Conservation (phyloP, 1,140 invertebrate species). For the Vanessa tameamea region DNA sequence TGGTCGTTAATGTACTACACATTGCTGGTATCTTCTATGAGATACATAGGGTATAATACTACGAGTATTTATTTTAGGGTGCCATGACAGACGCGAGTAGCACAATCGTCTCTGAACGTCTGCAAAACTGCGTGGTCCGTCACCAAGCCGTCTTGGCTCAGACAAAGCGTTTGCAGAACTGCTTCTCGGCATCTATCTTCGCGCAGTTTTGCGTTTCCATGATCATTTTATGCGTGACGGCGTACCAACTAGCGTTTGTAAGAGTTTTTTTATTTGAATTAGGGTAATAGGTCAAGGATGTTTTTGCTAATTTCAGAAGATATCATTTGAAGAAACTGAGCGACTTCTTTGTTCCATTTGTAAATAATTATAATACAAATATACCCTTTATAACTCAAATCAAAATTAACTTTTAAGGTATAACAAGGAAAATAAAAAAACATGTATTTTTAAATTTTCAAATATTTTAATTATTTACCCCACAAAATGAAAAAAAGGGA, state of each 20-base stretch:
- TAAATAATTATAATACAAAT: too few relatives aligned
- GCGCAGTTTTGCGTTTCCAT: slow-evolving; percentile 77
- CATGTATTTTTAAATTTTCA: too few relatives aligned
- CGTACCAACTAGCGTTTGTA: slow-evolving; percentile 78
- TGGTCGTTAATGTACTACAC: too few relatives aligned
- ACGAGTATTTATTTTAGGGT: slow-evolving; percentile 32
- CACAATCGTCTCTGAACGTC: slow-evolving; percentile 20
- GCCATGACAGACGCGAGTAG: slow-evolving; percentile 37
- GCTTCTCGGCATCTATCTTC: slow-evolving; percentile 70
- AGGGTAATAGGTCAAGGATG: not conserved
- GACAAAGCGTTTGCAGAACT: slow-evolving; percentile 61
- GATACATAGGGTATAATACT: too few relatives aligned
- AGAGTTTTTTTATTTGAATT: slow-evolving; percentile 11
- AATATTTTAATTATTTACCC: too few relatives aligned
- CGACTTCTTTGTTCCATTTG: too few relatives aligned
- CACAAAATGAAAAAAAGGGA: not conserved
- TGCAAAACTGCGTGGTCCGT: slow-evolving; percentile 43
- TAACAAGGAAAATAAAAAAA: too few relatives aligned
- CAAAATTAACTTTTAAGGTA: too few relatives aligned
- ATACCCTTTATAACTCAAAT: too few relatives aligned
- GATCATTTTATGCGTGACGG: slow-evolving; percentile 78
- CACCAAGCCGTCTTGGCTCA: slow-evolving; percentile 57
- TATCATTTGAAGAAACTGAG: too few relatives aligned
- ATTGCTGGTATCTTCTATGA: too few relatives aligned
- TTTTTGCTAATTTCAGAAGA: too few relatives aligned